Evolutionary conservation across 1,140 invertebrate genomes (phyloP).

Genomic region (Sesamia nonagrioides): DNA sequence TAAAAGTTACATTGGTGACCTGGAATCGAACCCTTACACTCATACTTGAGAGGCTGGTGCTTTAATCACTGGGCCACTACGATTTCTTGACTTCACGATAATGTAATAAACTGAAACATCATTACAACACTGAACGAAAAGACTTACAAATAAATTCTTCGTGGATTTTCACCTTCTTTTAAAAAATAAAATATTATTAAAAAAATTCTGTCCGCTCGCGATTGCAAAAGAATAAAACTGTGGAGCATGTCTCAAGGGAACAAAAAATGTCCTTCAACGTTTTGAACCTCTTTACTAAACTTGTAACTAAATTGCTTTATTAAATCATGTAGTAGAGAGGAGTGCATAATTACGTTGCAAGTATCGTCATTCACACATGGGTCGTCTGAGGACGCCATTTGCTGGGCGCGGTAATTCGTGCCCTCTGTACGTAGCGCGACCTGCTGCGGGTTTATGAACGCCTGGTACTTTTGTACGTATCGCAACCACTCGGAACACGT

Average conservation of each 20-base stretch:
- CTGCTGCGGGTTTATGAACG: neutral
- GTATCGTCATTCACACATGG: conserved; percentile 41
- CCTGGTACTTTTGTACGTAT: conserved; percentile 4
- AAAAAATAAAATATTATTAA: conserved; percentile 7
- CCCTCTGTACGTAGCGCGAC: conserved; percentile 40
- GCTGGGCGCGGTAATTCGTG: conserved; percentile 30
- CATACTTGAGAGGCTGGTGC: no score
- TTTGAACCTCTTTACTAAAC: conserved; percentile 3
- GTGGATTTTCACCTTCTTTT: neutral
- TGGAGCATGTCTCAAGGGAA: conserved; percentile 19
- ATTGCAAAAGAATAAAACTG: conserved; percentile 28
- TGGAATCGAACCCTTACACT: no score
- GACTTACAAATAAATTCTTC: neutral
- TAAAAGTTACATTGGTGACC: no score
- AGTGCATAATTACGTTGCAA: conserved; percentile 43
- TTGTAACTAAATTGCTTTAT: conserved; percentile 43
- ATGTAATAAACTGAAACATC: neutral
- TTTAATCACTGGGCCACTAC: no score
- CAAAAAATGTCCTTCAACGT: neutral
- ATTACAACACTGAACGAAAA: neutral
- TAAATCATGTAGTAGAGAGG: conserved; percentile 37
- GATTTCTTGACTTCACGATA: neutral
- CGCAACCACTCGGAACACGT: no score
- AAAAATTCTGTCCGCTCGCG: neutral
- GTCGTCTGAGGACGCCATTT: conserved; percentile 40